phyloP scores from a whole-genome alignment of 1,140 invertebrate species.

The Procambarus virginalis region DNA sequence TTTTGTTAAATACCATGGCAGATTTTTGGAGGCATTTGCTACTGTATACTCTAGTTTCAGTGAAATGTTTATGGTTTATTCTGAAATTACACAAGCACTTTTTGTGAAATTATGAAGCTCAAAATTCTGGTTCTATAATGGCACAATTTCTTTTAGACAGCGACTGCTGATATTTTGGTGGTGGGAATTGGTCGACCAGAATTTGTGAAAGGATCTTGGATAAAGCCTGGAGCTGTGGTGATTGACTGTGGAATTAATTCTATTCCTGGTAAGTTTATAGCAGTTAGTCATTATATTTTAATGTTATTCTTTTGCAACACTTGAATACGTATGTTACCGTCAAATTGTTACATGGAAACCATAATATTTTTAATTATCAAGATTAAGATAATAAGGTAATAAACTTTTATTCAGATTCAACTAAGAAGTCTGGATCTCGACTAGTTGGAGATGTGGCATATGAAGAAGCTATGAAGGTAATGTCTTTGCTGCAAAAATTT shows the following conservation, averaged over 20 bases:
- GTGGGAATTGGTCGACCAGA: constrained; percentile 94
- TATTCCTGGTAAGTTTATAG: constrained; percentile 83
- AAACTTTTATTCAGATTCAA: constrained; percentile 80
- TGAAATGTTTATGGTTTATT: too few relatives aligned
- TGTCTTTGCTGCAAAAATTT: not conserved
- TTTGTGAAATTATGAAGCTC: too few relatives aligned
- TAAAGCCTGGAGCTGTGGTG: constrained; percentile 98
- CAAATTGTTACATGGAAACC: too few relatives aligned
- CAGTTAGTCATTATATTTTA: not conserved
- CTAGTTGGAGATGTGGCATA: constrained; percentile 97
- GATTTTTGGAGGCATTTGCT: too few relatives aligned
- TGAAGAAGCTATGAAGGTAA: constrained; percentile 80
- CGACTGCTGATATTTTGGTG: constrained; percentile 94
- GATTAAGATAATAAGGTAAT: too few relatives aligned
- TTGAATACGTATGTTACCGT: too few relatives aligned
- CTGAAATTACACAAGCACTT: too few relatives aligned
- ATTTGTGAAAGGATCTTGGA: constrained; percentile 96
- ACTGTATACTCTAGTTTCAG: too few relatives aligned
- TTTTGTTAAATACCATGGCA: too few relatives aligned
- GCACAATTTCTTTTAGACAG: constrained; percentile 74
- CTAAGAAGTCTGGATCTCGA: constrained; percentile 87
- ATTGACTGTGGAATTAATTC: constrained; percentile 99
- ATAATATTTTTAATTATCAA: too few relatives aligned
- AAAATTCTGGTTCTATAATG: too few relatives aligned
- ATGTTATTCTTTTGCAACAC: too few relatives aligned